Conservation (phyloP, 2,113 vertebrate species). For the Alectura lathami region DNA sequence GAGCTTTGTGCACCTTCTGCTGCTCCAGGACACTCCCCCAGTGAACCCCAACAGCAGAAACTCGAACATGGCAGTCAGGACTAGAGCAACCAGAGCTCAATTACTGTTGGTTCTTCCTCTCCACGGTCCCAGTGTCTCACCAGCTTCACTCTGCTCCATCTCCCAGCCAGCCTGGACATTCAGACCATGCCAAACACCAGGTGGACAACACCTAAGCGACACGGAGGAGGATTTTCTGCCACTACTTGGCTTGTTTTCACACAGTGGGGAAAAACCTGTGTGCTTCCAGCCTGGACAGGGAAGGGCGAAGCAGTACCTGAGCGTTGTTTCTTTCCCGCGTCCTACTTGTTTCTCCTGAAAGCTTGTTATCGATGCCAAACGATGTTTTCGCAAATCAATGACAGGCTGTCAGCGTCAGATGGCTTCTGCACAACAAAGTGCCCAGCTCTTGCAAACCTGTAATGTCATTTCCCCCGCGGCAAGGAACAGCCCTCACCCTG, state of each 20-base stretch:
- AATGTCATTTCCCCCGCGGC: constrained; percentile 33
- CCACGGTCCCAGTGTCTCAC: neutral
- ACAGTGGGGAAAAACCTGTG: neutral
- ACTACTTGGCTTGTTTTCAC: neutral
- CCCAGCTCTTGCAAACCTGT: constrained; percentile 52
- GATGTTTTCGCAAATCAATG: constrained; percentile 59
- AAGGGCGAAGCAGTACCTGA: neutral
- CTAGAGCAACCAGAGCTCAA: neutral
- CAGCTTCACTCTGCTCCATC: neutral
- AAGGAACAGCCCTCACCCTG: constrained; percentile 34
- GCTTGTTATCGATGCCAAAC: constrained; percentile 48
- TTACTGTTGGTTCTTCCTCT: neutral
- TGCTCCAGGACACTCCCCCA: neutral
- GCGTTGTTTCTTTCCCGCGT: constrained; percentile 37
- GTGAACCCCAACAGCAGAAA: neutral
- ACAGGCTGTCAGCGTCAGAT: constrained; percentile 55
- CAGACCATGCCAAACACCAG: rapidly evolving
- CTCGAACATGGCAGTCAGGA: neutral
- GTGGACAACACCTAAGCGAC: neutral
- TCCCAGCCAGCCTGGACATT: neutral
- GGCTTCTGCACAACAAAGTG: constrained; percentile 50
- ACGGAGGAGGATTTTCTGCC: neutral
- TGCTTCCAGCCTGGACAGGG: neutral
- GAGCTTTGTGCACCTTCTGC: neutral
- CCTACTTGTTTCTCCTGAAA: constrained; percentile 42